phyloP scores from a whole-genome alignment of 2,888 invertebrate species.

The Hymenopus coronatus region DNA sequence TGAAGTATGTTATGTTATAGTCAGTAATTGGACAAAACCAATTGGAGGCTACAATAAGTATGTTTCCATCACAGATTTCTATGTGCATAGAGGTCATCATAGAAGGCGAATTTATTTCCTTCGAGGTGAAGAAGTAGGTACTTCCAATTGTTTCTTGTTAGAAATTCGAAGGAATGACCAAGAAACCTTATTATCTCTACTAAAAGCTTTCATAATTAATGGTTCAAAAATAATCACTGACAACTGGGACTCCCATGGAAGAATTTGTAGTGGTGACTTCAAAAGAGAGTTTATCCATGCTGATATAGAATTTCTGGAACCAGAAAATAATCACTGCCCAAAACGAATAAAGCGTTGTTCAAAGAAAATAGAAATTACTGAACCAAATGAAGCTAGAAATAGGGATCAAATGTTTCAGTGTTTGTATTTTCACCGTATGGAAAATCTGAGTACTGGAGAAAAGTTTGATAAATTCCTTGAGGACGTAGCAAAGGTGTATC shows the following conservation, averaged over 20 bases:
- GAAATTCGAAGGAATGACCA: slow-evolving; percentile 24
- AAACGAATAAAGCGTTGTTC: slow-evolving; percentile 22
- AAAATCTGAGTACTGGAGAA: slow-evolving; percentile 22
- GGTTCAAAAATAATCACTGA: slow-evolving; percentile 15
- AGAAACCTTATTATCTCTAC: slow-evolving; percentile 6
- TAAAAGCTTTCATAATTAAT: slow-evolving; percentile 21
- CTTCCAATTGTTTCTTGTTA: slow-evolving; percentile 24
- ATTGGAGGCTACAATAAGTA: slow-evolving; percentile 22
- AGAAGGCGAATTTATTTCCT: slow-evolving; percentile 19
- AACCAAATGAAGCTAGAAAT: slow-evolving; percentile 18
- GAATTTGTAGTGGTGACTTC: slow-evolving; percentile 15
- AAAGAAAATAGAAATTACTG: slow-evolving; percentile 8
- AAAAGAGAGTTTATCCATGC: slow-evolving; percentile 10
- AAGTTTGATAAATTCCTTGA: slow-evolving; percentile 28
- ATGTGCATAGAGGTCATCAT: slow-evolving; percentile 23
- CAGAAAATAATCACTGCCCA: neutral
- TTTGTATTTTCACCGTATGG: slow-evolving; percentile 28
- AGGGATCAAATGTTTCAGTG: slow-evolving; percentile 27
- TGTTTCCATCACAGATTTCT: slow-evolving; percentile 24
- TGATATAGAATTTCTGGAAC: slow-evolving; percentile 21
- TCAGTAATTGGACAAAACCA: slow-evolving; percentile 28
- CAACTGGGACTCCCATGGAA: slow-evolving; percentile 21
- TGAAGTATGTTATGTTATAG: slow-evolving; percentile 28
- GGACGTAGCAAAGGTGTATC: slow-evolving; percentile 28
- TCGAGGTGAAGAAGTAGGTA: slow-evolving; percentile 20